phyloP scores from a whole-genome alignment of 2,797 vertebrate species.

The Melanotaenia trifasciata region DNA sequence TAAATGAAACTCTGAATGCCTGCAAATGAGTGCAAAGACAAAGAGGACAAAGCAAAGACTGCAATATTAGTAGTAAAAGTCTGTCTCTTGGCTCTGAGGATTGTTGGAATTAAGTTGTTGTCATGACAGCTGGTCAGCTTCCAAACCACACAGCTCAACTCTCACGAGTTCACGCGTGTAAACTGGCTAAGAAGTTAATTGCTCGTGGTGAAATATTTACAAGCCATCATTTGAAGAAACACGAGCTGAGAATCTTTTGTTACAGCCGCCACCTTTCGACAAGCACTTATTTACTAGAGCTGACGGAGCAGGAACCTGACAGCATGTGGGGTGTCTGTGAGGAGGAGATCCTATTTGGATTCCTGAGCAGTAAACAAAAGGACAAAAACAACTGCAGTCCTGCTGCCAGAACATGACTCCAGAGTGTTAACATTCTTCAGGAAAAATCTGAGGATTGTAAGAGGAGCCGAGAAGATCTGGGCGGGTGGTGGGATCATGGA shows the following conservation, averaged over 20 bases:
- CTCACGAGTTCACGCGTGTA: not conserved
- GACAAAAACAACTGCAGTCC: conserved; percentile 39
- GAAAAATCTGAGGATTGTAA: conserved; percentile 43
- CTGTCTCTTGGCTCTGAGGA: too few species aligned
- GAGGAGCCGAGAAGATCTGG: conserved; percentile 26
- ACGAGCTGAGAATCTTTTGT: conserved; percentile 7
- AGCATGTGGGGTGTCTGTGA: not conserved
- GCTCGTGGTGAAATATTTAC: conserved; percentile 32
- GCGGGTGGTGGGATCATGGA: conserved; percentile 43
- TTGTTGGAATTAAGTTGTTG: not conserved
- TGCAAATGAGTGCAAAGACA: not conserved
- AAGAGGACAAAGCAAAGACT: not conserved
- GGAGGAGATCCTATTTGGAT: conserved; percentile 22
- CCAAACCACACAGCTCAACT: not conserved
- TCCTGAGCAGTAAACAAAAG: conserved; percentile 52
- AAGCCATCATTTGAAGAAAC: conserved; percentile 17
- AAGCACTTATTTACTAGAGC: conserved; percentile 39
- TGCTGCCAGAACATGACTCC: conserved; percentile 44
- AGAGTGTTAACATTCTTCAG: conserved; percentile 49
- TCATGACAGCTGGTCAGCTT: not conserved
- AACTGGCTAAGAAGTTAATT: not conserved
- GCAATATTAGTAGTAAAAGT: not conserved
- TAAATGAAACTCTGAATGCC: not conserved
- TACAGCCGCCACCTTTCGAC: conserved; percentile 28
- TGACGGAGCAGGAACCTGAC: conserved; percentile 26